phyloP scores from a whole-genome alignment of 2,888 invertebrate genomes.

The Lasioglossum oenotherae region DNA sequence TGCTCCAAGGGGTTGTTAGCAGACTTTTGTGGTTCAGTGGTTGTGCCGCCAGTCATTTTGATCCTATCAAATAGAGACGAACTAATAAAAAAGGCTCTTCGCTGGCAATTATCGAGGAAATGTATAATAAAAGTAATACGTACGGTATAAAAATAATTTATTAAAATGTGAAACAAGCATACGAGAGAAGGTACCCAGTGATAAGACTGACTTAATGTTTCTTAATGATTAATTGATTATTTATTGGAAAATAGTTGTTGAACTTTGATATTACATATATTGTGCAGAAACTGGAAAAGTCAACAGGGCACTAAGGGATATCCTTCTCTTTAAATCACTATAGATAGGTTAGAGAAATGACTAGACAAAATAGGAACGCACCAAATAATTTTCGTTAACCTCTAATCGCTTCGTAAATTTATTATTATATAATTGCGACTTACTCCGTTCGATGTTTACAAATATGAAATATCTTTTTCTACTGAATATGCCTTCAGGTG shows the following conservation, averaged over 20 bases:
- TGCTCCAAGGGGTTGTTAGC: conserved; percentile 93
- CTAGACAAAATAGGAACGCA: neutral
- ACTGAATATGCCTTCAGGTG: conserved; percentile 27
- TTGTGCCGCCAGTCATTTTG: conserved; percentile 73
- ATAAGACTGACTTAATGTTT: neutral
- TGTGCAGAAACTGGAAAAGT: neutral
- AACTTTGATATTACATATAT: neutral
- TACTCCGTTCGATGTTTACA: conserved; percentile 46
- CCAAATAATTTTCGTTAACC: neutral
- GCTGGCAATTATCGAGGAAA: neutral
- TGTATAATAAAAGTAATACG: neutral
- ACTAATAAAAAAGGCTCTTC: neutral
- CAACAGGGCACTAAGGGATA: neutral
- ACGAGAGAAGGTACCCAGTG: neutral
- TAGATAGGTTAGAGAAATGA: conserved; percentile 30
- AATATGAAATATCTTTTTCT: conserved; percentile 38
- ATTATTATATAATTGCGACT: conserved; percentile 34
- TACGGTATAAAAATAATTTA: neutral
- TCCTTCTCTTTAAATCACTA: neutral
- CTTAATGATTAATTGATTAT: neutral
- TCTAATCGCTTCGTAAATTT: neutral
- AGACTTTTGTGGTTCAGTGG: conserved; percentile 85
- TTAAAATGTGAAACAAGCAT: neutral
- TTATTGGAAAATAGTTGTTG: neutral
- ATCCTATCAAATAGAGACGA: conserved; percentile 42